Evolutionary conservation across 1,140 invertebrate genomes (phyloP).

Genomic region (Calephelis nemesis): DNA sequence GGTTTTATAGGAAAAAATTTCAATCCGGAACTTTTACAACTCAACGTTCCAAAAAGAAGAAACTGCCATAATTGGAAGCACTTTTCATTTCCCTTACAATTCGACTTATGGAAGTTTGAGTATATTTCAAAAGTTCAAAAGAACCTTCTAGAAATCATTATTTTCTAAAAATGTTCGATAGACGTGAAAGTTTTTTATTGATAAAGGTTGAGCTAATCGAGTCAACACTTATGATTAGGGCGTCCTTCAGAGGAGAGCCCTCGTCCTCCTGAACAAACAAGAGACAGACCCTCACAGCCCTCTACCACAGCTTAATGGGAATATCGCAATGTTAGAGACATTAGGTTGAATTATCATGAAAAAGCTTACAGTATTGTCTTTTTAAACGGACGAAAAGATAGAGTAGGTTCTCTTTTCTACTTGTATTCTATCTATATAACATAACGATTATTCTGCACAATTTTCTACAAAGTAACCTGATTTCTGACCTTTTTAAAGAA

Average conservation of each 20-base stretch:
- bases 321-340: conserved; percentile 43
- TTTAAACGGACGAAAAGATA: not conserved
- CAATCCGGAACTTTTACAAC: conserved; percentile 3
- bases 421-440: too few relatives aligned
- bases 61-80: conserved; percentile 6
- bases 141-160: conserved; percentile 2
- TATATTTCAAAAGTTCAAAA: not conserved
- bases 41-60: not conserved
- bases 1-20: conserved; percentile 2
- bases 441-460: too few relatives aligned
- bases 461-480: too few relatives aligned
- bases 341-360: conserved; percentile 43
- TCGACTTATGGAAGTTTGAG: not conserved
- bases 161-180: conserved; percentile 16
- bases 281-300: conserved; percentile 55
- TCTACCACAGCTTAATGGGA: conserved; percentile 50
- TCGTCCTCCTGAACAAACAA: conserved; percentile 76
- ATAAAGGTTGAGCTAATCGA: conserved; percentile 42
- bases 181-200: conserved; percentile 26
- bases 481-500: too few relatives aligned
- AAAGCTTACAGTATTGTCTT: conserved; percentile 17
- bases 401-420: too few relatives aligned
- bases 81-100: conserved; percentile 4
- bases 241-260: conserved; percentile 76
- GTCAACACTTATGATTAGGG: conserved; percentile 66